Conservation (phyloP, 2,888 invertebrate genomes). For the Leucozona laternaria region DNA sequence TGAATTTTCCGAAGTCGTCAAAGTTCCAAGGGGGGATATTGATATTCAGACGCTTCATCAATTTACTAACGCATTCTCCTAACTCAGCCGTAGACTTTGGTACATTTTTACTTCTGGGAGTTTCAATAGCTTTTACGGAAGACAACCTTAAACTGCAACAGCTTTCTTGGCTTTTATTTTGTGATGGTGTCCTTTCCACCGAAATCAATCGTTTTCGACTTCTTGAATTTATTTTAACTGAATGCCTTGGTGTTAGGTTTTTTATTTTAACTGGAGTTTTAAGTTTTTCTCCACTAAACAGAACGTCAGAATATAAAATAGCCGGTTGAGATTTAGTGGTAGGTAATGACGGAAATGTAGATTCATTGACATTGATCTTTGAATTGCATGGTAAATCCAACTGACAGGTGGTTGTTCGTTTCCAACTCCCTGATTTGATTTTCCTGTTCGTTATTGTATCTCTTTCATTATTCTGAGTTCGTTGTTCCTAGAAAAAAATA, state of each 20-base stretch:
- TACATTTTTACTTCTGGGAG: not conserved
- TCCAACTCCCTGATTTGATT: slow-evolving; percentile 57
- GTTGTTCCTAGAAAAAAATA: not conserved
- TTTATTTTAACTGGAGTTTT: slow-evolving; percentile 38
- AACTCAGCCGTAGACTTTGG: slow-evolving; percentile 22
- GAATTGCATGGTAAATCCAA: slow-evolving; percentile 3
- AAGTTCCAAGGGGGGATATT: slow-evolving; percentile 59
- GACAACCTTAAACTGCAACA: not conserved
- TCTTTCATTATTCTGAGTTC: not conserved
- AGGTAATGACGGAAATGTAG: slow-evolving; percentile 10
- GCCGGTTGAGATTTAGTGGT: slow-evolving; percentile 34
- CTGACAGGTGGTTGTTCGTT: not conserved
- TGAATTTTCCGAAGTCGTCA: slow-evolving; percentile 24
- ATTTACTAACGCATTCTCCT: slow-evolving; percentile 12
- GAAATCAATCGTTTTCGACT: slow-evolving; percentile 29
- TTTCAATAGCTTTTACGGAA: not conserved
- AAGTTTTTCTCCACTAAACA: slow-evolving; percentile 51
- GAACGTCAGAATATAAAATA: slow-evolving; percentile 57
- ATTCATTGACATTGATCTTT: not conserved
- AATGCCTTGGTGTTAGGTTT: slow-evolving; percentile 36
- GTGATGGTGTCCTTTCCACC: not conserved
- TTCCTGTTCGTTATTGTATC: not conserved
- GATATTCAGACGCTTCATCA: slow-evolving; percentile 40
- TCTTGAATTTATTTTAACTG: slow-evolving; percentile 14
- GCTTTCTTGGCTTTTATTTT: not conserved